These are phyloP conservation scores for Limulus polyphemus DNA, from an alignment of 2,888 invertebrate species.

Conservation along the genomic window DNA sequence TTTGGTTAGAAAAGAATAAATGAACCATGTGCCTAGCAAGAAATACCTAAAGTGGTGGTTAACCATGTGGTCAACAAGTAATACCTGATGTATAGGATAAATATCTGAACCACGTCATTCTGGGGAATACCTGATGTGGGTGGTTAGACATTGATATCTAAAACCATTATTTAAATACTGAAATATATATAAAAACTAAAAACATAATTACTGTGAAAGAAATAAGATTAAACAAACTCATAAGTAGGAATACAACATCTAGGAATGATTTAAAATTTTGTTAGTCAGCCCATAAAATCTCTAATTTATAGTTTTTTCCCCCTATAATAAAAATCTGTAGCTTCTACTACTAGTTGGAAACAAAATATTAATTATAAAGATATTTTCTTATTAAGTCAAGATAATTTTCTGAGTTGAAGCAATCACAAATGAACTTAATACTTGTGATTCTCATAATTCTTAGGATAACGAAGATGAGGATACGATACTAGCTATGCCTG, in stretches of 20 bases:
- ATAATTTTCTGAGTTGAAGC: not conserved
- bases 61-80: no score
- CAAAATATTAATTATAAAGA: constrained; percentile 3
- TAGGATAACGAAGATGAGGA: constrained; percentile 27
- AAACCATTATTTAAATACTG: no score
- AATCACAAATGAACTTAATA: not conserved
- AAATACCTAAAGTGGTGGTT: no score
- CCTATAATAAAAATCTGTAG: not conserved
- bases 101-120: no score
- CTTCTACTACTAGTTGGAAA: not conserved
- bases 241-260: not conserved
- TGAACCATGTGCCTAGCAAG: no score
- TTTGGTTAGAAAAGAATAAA: no score
- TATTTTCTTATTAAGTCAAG: not conserved
- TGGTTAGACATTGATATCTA: no score
- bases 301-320: no score
- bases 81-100: no score
- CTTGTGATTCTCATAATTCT: not conserved
- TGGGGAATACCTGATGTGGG: no score
- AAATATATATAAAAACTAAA: not conserved
- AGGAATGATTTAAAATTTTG: not conserved
- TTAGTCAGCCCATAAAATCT: no score
- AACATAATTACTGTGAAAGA: not conserved
- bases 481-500: constrained; percentile 28
- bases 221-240: not conserved